Conservation (phyloP, 2,888 invertebrate genomes). For the Eilema caniola region DNA sequence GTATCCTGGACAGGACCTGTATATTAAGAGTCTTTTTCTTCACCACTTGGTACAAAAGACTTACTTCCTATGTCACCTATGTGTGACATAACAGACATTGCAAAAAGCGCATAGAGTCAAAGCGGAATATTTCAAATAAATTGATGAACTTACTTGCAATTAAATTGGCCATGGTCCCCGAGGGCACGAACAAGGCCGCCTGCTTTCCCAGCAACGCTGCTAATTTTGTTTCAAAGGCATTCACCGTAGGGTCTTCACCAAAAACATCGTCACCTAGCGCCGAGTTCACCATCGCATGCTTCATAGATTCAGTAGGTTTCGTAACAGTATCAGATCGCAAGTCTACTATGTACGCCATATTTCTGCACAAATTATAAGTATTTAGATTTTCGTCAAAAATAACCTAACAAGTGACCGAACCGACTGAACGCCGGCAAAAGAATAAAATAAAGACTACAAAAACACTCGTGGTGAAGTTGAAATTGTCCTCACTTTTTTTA, state of each 20-base stretch:
- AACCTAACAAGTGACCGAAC: slow-evolving; percentile 31
- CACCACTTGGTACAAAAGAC: neutral
- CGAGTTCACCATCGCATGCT: slow-evolving; percentile 94
- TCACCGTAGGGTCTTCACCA: slow-evolving; percentile 96
- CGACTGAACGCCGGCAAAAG: slow-evolving; percentile 36
- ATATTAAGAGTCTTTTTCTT: neutral
- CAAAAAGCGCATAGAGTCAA: neutral
- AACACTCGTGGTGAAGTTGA: neutral
- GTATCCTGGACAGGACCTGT: neutral
- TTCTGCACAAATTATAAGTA: slow-evolving; percentile 18
- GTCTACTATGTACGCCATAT: slow-evolving; percentile 89
- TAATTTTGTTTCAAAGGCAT: slow-evolving; percentile 91
- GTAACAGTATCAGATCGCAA: slow-evolving; percentile 97
- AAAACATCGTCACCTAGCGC: slow-evolving; percentile 97
- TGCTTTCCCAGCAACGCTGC: slow-evolving; percentile 95
- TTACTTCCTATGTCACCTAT: neutral
- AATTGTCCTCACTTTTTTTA: neutral
- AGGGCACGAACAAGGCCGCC: slow-evolving; percentile 94
- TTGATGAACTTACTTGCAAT: slow-evolving; percentile 90
- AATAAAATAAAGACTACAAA: slow-evolving; percentile 11
- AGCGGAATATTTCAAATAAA: neutral
- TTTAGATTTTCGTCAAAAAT: slow-evolving; percentile 20
- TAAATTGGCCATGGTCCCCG: slow-evolving; percentile 98
- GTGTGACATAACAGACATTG: neutral
- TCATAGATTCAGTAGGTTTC: slow-evolving; percentile 93